These are phyloP conservation scores for Calliopum simillimum DNA, from an alignment of 2,888 invertebrate genomes.

Conservation along the genomic window DNA sequence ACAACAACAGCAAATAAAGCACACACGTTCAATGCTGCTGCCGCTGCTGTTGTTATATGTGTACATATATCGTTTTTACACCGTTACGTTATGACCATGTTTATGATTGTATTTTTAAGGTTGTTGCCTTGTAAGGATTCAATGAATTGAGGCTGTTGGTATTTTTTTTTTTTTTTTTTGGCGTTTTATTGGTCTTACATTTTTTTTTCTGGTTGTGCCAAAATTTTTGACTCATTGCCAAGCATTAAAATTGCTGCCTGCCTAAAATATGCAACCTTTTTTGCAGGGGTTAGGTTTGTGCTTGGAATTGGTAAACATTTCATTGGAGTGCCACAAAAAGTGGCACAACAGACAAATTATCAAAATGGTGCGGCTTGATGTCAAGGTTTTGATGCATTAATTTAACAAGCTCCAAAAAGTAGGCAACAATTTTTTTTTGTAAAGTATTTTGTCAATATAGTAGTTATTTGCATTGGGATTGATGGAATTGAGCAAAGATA, in stretches of 20 bases:
- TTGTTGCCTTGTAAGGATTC: slow-evolving; percentile 8
- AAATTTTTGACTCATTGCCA: slow-evolving; percentile 16
- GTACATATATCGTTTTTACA: not conserved
- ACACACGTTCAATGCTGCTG: not conserved
- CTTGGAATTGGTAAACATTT: not conserved
- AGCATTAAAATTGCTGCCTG: not conserved
- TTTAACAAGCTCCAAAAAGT: slow-evolving; percentile 12
- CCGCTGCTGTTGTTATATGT: not conserved
- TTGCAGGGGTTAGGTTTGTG: not conserved
- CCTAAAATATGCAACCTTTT: too few species aligned
- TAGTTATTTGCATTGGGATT: too few species aligned
- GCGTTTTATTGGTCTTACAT: not conserved
- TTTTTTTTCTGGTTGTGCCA: not conserved
- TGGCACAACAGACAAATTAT: slow-evolving; percentile 25
- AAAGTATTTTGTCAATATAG: not conserved
- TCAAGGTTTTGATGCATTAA: slow-evolving; percentile 26
- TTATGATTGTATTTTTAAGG: slow-evolving; percentile 9
- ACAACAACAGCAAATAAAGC: not conserved
- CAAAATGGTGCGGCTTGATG: slow-evolving; percentile 3
- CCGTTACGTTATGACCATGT: not conserved
- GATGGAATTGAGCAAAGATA: too few species aligned
- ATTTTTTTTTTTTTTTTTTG: not conserved
- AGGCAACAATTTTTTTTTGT: not conserved
- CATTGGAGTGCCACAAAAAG: slow-evolving; percentile 13
- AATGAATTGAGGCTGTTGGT: not conserved